These are phyloP conservation scores for Casuarius casuarius DNA, from an alignment of 2,113 vertebrate genomes.

Conservation along the genomic window DNA sequence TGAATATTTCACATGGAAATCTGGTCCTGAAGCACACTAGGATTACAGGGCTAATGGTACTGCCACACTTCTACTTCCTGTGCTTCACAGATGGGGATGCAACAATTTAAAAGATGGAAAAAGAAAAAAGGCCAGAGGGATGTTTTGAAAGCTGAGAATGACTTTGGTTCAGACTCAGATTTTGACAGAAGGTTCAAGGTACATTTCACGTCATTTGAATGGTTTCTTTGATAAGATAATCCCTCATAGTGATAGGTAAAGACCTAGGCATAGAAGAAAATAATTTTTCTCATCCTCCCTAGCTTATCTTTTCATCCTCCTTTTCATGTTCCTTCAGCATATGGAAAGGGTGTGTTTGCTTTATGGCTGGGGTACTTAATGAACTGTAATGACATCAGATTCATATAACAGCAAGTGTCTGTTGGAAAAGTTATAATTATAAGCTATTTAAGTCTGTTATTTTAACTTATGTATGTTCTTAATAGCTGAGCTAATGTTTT, in stretches of 20 bases:
- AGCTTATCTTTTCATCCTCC: neutral
- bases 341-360: neutral
- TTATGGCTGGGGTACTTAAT: neutral
- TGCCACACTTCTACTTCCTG: neutral
- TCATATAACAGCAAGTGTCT: neutral
- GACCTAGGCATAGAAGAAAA: neutral
- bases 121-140: neutral
- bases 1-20: neutral
- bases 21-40: neutral
- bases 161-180: neutral
- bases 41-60: neutral
- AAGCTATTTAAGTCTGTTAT: neutral
- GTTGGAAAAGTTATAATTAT: slow-evolving; percentile 4
- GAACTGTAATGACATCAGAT: neutral
- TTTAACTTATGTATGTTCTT: neutral
- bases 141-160: neutral
- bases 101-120: neutral
- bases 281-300: neutral
- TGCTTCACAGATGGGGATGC: neutral
- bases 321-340: neutral
- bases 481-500: neutral
- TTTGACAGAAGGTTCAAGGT: neutral
- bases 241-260: neutral
- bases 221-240: neutral
- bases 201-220: neutral